A percentile compares a stretch with the other conserved stretches of the same genome.
Conservation (phyloP, 2,888 invertebrate species). For the Chloromyia formosa region DNA sequence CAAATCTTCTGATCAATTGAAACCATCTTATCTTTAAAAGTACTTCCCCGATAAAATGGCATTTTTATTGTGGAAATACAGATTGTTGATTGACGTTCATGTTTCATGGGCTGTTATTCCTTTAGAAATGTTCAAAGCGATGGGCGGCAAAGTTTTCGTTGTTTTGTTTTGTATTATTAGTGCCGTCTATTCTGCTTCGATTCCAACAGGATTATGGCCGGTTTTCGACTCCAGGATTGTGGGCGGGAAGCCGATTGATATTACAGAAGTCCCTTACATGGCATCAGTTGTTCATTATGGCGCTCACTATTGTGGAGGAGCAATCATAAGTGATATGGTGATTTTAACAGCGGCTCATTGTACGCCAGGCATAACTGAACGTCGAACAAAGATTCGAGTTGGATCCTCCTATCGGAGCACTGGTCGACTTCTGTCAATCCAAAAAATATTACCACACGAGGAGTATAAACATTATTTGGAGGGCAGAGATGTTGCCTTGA, state of each 20-base stretch:
- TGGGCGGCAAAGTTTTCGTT: background rate
- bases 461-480: slow-evolving; percentile 12
- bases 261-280: slow-evolving; percentile 56
- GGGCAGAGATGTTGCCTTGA: slow-evolving; percentile 37
- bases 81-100: too few relatives aligned
- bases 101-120: too few relatives aligned
- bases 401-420: slow-evolving; percentile 65
- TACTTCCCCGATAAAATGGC: too few relatives aligned
- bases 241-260: slow-evolving; percentile 55
- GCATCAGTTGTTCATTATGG: slow-evolving; percentile 55
- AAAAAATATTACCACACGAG: slow-evolving; percentile 34
- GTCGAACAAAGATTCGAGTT: slow-evolving; percentile 62
- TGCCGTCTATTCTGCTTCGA: slow-evolving; percentile 53
- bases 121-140: too few relatives aligned
- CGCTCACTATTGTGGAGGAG: slow-evolving; percentile 68
- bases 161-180: background rate
- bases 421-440: slow-evolving; percentile 49
- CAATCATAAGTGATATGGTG: slow-evolving; percentile 62
- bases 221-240: slow-evolving; percentile 59
- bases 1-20: background rate
- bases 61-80: too few relatives aligned
- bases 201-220: slow-evolving; percentile 56
- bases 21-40: slow-evolving; percentile 1
- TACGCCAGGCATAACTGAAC: slow-evolving; percentile 54
- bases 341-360: slow-evolving; percentile 73